A percentile compares a stretch with the other conserved stretches of the same genome.
These are phyloP conservation scores for Coluber constrictor DNA, from an alignment of 2,797 vertebrate genomes.

Conservation along the genomic window DNA sequence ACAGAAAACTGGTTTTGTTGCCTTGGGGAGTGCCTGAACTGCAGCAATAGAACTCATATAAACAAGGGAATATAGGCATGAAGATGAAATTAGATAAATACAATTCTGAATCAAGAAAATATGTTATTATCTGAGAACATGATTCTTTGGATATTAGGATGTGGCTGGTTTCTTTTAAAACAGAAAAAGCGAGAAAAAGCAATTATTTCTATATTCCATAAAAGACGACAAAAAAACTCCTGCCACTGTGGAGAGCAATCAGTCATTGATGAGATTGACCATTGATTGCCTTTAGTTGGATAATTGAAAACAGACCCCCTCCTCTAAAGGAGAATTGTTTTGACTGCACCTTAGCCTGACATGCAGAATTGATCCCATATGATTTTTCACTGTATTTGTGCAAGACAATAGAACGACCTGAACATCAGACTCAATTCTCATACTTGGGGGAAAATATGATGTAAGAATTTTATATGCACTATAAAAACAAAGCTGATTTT, in stretches of 20 bases:
- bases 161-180: background rate
- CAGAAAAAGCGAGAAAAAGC: background rate
- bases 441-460: background rate
- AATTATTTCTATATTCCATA: slow-evolving; percentile 36
- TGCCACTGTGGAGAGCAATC: background rate
- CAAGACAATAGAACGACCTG: background rate
- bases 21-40: background rate
- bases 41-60: background rate
- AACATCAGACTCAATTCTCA: background rate
- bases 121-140: background rate
- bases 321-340: slow-evolving; percentile 22
- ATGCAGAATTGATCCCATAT: background rate
- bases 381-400: slow-evolving; percentile 39
- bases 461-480: background rate
- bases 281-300: background rate
- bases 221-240: background rate
- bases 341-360: slow-evolving; percentile 21
- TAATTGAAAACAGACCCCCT: slow-evolving; percentile 20
- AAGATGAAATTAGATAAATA: background rate
- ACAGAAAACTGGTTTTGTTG: background rate
- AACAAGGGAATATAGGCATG: background rate
- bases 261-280: slow-evolving; percentile 15
- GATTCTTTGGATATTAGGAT: background rate
- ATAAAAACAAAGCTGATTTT: background rate
- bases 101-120: background rate